Conservation (phyloP, 1,140 invertebrate species). For the Mya arenaria region DNA sequence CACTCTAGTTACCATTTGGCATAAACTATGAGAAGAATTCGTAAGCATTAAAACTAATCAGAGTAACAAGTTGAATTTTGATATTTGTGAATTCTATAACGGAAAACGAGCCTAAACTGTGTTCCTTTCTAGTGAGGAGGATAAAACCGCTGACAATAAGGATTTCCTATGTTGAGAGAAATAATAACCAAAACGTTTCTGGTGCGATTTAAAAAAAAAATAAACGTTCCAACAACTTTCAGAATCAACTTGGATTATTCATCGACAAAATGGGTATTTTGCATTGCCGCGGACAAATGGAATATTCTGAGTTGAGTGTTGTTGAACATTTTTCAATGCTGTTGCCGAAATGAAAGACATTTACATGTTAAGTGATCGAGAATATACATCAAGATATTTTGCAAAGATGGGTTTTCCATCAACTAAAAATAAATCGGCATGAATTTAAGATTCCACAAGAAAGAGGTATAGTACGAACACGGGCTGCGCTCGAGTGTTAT, state of each 20-base stretch:
- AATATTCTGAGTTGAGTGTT: neutral
- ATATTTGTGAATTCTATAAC: too few species aligned
- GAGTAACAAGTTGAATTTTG: too few species aligned
- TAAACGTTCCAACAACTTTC: too few species aligned
- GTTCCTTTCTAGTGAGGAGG: too few species aligned
- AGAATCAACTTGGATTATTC: neutral
- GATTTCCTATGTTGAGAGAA: too few species aligned
- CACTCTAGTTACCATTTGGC: too few species aligned
- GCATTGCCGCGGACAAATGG: neutral
- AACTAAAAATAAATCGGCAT: neutral
- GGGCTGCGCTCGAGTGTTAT: neutral
- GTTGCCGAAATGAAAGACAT: neutral
- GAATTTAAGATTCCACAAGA: slow-evolving; percentile 19
- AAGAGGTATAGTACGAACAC: neutral
- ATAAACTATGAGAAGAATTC: too few species aligned
- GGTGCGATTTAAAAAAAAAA: too few species aligned
- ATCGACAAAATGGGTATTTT: neutral
- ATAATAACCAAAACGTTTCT: too few species aligned
- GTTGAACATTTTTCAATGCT: neutral
- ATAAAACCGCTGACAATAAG: too few species aligned
- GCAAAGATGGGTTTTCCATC: neutral
- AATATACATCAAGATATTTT: neutral
- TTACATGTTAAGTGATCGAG: neutral
- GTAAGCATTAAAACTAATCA: too few species aligned
- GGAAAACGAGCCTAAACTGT: too few species aligned